Evolutionary conservation across 2,888 invertebrate genomes (phyloP), one percentile per base, ranked within the genome.

Genomic region (Hypercompe scribonia): DNA sequence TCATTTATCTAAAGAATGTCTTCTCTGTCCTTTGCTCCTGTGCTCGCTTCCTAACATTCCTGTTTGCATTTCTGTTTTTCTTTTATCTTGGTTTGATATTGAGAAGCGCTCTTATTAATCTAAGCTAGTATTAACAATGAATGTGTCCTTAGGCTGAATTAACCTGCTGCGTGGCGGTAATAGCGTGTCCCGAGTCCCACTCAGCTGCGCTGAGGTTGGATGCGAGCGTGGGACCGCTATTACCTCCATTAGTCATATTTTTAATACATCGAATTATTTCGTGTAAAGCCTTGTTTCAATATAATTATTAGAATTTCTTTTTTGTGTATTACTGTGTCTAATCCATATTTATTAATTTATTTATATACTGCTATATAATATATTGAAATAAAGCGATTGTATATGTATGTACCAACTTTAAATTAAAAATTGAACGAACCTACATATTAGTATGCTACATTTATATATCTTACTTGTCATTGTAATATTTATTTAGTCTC

Each of bases 1-100:
- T 87, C 88, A 86, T 88, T 68, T 85, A 80, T 86, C 84, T 87
- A 89, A 85, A 88, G 84, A 85, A 86, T 88, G 84, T 86, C 84
- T 84, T 85, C 80, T 91, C 89, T 92, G 88, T 93, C 91, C 91
- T 93, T 86, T 91, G 61, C 91, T 91, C 90, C 89, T 93, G 87
- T 91, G 91, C 89, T 90, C 85, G 94, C 94, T 94, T 93, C 84
- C 88, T 93, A 93, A 94, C 93, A 91, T 91, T 90, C 92, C 91
- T 89, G 86, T 83, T 86, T 89, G 93, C 93, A 92, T 93, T 93
- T 93, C 88, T 79, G 79, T 89, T 89, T n/a, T 90, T 87, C 86
- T 85, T 82, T 81, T 86, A 87, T 81, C 84, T 78, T 81, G 81
- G 78, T 83, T 84, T 87, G 78, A 83, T 84, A 81, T 81, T 84